These are phyloP conservation scores for Luscinia luscinia DNA, from an alignment of 2,797 vertebrate genomes.

Conservation along the genomic window DNA sequence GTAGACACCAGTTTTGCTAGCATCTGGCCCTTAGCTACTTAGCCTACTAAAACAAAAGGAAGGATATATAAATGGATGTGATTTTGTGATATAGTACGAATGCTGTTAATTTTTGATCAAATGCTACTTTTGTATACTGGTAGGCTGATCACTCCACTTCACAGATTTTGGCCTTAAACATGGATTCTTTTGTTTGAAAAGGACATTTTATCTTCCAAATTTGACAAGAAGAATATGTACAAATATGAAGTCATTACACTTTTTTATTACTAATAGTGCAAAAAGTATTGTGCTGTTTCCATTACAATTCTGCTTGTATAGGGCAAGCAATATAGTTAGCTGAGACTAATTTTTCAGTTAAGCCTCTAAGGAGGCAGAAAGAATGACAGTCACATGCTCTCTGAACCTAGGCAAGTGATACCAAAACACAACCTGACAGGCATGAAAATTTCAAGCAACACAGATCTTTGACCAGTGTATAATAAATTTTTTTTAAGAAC, in stretches of 20 bases:
- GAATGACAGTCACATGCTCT: not conserved
- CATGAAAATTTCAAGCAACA: not conserved
- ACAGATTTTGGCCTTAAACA: not conserved
- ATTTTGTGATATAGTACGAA: not conserved
- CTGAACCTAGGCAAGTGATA: not conserved
- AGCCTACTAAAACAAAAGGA: not conserved
- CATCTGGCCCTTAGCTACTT: not conserved
- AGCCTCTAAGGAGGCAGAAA: not conserved
- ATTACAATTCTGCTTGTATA: not conserved
- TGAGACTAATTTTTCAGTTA: not conserved
- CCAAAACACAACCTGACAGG: not conserved
- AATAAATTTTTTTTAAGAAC: not conserved
- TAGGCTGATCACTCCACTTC: not conserved
- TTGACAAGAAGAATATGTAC: not conserved
- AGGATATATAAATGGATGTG: not conserved
- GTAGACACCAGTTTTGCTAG: not conserved
- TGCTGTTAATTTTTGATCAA: not conserved
- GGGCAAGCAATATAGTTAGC: not conserved
- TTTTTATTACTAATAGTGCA: not conserved
- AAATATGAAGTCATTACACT: not conserved
- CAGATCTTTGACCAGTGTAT: not conserved
- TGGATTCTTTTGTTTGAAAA: not conserved
- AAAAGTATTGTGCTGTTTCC: not conserved
- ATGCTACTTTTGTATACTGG: not conserved
- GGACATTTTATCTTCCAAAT: not conserved